A percentile compares a stretch with the other conserved stretches of the same genome.
phyloP scores from a whole-genome alignment of 2,888 invertebrate genomes.

The Bhutanitis thaidina region DNA sequence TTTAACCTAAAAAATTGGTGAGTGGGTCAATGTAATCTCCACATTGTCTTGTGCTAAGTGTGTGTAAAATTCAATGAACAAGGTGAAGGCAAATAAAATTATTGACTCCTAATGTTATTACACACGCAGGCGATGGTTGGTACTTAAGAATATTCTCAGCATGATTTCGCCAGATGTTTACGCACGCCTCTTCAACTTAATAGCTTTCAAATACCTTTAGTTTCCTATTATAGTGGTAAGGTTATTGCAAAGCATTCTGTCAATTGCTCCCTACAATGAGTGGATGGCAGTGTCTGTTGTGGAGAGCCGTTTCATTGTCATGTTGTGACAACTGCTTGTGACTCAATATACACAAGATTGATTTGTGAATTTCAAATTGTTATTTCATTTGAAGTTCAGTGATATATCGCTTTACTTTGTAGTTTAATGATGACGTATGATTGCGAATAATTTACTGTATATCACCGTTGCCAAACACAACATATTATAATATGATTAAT shows the following conservation, averaged over 20 bases:
- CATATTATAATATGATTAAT: no score
- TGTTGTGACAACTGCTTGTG: conserved; percentile 49
- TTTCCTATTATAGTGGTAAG: conserved; percentile 26
- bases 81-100: no score
- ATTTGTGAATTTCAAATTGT: conserved; percentile 32
- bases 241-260: conserved; percentile 25
- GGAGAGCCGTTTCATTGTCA: conserved; percentile 27
- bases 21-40: no score
- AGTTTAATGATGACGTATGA: conserved; percentile 15
- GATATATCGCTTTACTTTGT: conserved; percentile 6
- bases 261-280: conserved; percentile 27
- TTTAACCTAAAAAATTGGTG: no score
- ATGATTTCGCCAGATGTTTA: conserved; percentile 26
- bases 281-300: conserved; percentile 24
- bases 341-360: conserved; percentile 48
- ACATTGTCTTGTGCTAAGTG: no score
- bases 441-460: conserved; percentile 3
- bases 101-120: no score
- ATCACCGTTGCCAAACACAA: no score
- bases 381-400: conserved; percentile 7
- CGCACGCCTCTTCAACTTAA: conserved; percentile 21
- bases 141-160: conserved; percentile 14
- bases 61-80: no score
- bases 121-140: no score
- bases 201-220: conserved; percentile 26